phyloP scores from a whole-genome alignment of 1,140 invertebrate species.

The Bombus consobrinus region DNA sequence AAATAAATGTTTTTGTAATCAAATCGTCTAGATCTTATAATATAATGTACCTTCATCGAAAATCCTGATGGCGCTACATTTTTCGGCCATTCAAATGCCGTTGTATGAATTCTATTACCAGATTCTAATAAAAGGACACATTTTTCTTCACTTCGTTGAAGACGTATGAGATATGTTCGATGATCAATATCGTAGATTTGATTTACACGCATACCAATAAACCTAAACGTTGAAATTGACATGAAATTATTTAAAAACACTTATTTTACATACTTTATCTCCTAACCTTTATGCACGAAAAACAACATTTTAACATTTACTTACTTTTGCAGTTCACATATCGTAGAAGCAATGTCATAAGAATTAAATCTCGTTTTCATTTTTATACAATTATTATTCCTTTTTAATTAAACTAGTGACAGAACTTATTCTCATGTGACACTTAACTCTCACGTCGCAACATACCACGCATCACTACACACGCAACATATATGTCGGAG shows the following conservation, averaged over 20 bases:
- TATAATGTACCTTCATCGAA: slow-evolving; percentile 93
- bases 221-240: slow-evolving; percentile 83
- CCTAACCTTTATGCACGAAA: slow-evolving; percentile 17
- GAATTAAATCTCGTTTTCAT: slow-evolving; percentile 97
- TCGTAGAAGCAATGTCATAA: slow-evolving; percentile 93
- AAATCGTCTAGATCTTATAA: slow-evolving; percentile 1
- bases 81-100: slow-evolving; percentile 99
- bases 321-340: slow-evolving; percentile 93
- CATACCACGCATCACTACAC: background rate
- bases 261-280: background rate
- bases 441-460: background rate
- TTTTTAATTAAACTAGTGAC: background rate
- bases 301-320: slow-evolving; percentile 56
- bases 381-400: slow-evolving; percentile 67
- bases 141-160: slow-evolving; percentile 93
- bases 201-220: slow-evolving; percentile 95
- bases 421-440: background rate
- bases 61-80: slow-evolving; percentile 97
- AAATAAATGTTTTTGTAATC: background rate
- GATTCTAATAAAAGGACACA: slow-evolving; percentile 96
- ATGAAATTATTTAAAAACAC: background rate
- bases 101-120: slow-evolving; percentile 96
- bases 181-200: slow-evolving; percentile 99
- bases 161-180: slow-evolving; percentile 97
- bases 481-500: too few relatives aligned